Evolutionary conservation across 2,888 invertebrate species (phyloP).

Genomic region (Eupithecia abbreviata): DNA sequence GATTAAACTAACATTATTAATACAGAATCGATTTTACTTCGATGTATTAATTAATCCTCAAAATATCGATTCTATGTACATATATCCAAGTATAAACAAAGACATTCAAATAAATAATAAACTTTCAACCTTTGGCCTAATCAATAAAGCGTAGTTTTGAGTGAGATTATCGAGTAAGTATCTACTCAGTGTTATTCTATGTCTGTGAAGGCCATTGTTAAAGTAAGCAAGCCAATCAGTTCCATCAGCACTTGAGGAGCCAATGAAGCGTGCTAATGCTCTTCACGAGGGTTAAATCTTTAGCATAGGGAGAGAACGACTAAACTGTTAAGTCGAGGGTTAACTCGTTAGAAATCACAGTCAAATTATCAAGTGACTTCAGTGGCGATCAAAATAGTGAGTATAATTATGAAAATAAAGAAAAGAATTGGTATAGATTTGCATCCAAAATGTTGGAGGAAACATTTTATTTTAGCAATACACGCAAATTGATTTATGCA

Average conservation of each 20-base stretch:
- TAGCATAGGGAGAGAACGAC: constrained; percentile 31
- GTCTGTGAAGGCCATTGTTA: constrained; percentile 67
- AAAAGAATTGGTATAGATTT: neutral
- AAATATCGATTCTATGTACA: too few species aligned
- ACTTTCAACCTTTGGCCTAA: constrained; percentile 40
- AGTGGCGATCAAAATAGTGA: neutral
- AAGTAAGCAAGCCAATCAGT: constrained; percentile 79
- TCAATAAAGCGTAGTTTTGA: constrained; percentile 26
- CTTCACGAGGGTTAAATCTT: constrained; percentile 76
- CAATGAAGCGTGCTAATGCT: constrained; percentile 79
- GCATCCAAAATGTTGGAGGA: neutral
- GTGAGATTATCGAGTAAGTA: constrained; percentile 46
- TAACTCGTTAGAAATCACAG: neutral
- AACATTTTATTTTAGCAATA: too few species aligned
- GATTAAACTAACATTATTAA: too few species aligned
- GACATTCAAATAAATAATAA: constrained; percentile 35
- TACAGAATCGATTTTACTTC: too few species aligned
- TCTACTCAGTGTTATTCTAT: constrained; percentile 31
- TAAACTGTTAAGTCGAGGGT: constrained; percentile 27
- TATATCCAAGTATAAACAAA: neutral
- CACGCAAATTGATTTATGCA: too few species aligned
- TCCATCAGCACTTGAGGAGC: constrained; percentile 79
- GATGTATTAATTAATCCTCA: too few species aligned
- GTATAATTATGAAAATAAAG: neutral
- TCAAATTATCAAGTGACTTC: neutral